Evolutionary conservation across 2,797 vertebrate species (phyloP).

Genomic region (Discoglossus pictus): DNA sequence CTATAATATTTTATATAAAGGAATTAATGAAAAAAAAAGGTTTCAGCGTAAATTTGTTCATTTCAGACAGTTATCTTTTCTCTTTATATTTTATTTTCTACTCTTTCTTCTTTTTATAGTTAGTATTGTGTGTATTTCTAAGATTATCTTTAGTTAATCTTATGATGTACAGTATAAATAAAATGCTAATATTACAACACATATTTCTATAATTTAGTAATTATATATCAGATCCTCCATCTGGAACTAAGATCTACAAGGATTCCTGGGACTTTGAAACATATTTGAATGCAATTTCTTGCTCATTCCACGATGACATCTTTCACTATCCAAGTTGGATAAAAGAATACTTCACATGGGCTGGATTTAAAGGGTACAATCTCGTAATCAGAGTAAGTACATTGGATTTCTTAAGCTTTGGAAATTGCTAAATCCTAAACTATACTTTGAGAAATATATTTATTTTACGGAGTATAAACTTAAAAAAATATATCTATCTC

Average conservation of each 20-base stretch:
- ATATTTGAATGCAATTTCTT: slow-evolving; percentile 66
- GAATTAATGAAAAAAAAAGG: no score
- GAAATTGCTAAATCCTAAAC: no score
- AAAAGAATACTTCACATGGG: slow-evolving; percentile 78
- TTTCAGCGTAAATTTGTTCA: no score
- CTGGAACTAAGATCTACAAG: slow-evolving; percentile 69
- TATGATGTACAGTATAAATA: no score
- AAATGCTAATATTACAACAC: background rate
- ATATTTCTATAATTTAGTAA: slow-evolving; percentile 55
- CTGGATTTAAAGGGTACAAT: slow-evolving; percentile 76
- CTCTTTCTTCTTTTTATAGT: background rate
- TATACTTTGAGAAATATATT: no score
- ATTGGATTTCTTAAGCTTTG: background rate
- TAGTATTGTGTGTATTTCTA: no score
- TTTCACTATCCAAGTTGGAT: slow-evolving; percentile 72
- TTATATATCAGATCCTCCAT: slow-evolving; percentile 65
- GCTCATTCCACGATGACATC: slow-evolving; percentile 66
- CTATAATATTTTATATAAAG: no score
- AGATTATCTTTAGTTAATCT: no score
- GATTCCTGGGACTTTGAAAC: slow-evolving; percentile 74
- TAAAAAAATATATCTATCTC: no score
- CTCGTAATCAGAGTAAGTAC: slow-evolving; percentile 74
- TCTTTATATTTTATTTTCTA: no score
- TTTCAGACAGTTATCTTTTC: no score
- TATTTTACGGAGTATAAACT: no score